A percentile compares a stretch with the other conserved stretches of the same genome.
These are phyloP conservation scores for Hozukius guyotensis DNA, from an alignment of 2,797 vertebrate species.

Conservation along the genomic window DNA sequence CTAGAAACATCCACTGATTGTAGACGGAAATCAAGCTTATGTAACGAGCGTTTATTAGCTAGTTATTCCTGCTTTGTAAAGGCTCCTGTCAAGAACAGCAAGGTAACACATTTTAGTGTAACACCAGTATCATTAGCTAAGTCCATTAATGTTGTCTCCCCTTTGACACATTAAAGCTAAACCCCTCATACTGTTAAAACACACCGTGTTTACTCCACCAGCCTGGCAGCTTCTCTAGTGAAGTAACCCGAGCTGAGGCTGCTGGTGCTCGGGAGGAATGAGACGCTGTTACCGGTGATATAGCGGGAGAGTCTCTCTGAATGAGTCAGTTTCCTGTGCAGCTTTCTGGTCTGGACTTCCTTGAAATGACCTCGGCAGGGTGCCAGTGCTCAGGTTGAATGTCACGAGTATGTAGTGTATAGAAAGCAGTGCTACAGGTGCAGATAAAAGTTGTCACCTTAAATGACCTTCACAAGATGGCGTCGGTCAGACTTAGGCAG, in stretches of 20 bases:
- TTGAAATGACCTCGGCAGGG: not conserved
- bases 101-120: not conserved
- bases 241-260: not conserved
- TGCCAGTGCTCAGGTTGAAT: not conserved
- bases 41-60: accelerated
- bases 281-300: not conserved
- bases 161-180: not conserved
- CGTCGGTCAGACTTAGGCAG: not conserved
- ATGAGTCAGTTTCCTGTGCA: accelerated
- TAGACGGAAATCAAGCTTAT: accelerated
- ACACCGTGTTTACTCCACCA: not conserved
- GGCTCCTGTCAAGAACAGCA: not conserved
- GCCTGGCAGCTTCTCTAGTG: not conserved
- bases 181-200: not conserved
- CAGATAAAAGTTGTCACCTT: slow-evolving; percentile 8
- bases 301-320: accelerated
- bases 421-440: not conserved
- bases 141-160: not conserved
- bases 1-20: accelerated
- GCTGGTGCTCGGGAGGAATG: not conserved
- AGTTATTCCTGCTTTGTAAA: not conserved
- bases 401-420: accelerated
- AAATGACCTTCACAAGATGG: slow-evolving; percentile 68
- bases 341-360: not conserved
- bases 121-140: not conserved